A percentile compares a stretch with the other conserved stretches of the same genome.
Conservation (phyloP, 2,113 vertebrate genomes). For the Sceloporus undulatus region DNA sequence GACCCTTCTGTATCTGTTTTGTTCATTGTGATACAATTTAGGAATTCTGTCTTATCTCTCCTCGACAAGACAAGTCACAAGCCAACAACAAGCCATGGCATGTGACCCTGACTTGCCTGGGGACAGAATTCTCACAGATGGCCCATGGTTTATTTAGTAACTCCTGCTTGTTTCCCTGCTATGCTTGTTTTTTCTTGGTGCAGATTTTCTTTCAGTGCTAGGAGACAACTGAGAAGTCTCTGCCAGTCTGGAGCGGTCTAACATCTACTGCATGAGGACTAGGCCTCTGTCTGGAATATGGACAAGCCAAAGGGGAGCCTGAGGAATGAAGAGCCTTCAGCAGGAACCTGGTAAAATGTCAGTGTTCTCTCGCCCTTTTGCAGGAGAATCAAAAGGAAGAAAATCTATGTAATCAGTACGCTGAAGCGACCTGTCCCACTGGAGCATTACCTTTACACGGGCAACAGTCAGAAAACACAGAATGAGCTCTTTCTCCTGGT, state of each 20-base stretch:
- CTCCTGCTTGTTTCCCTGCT: neutral
- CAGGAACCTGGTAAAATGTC: too few species aligned
- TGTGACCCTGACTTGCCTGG: too few species aligned
- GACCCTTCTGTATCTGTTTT: too few species aligned
- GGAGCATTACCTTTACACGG: conserved; percentile 91
- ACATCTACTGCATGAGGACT: too few species aligned
- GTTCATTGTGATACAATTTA: too few species aligned
- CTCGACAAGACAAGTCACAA: too few species aligned
- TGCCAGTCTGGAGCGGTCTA: too few species aligned
- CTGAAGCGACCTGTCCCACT: conserved; percentile 88
- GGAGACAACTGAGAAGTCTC: neutral
- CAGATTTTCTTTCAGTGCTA: neutral
- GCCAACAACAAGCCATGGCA: too few species aligned
- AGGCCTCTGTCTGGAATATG: neutral
- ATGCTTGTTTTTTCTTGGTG: neutral
- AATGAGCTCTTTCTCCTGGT: conserved; percentile 89
- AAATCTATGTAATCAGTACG: conserved; percentile 93
- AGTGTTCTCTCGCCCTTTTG: neutral
- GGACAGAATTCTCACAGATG: too few species aligned
- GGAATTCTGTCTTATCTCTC: too few species aligned
- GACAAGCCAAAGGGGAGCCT: neutral
- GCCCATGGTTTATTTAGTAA: neutral
- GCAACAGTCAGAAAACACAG: conserved; percentile 92
- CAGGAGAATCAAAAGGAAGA: conserved; percentile 89
- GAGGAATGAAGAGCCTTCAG: neutral